Base-by-base conservation (phyloP, 92 coral and sea anemone genomes). In the Virgularia gustaviana region DNA sequence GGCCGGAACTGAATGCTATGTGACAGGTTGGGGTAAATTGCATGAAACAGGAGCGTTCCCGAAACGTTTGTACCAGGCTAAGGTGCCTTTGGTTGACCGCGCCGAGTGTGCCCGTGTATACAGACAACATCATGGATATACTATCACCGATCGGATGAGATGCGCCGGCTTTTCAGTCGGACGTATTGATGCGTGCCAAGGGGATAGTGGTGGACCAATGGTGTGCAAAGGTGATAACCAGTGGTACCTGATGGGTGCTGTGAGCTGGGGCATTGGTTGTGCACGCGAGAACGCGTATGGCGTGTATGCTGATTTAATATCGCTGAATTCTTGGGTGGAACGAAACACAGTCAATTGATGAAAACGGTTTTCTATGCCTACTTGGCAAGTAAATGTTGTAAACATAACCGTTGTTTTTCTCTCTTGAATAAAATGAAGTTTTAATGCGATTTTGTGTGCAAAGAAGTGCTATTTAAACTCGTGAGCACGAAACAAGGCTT, bases 241-340 rank as follows among this genome's bases (percentile, higher is more conserved):
- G 13, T 79, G 83, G 83, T 71, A 79, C 70, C 49, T 79, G 73
- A 71, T 75, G 45, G 83, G 83, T 32, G 83, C 75, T 25, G 83
- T 79, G 18, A 79, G 83, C 70, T 79, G 83, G 83, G 83, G 83
- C n/a, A 61, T 79, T 35, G 83, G 83, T 0, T 79, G 83, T 4
- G 83, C 83, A 39, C 28, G 57, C 25, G 51, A 45, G 2, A 79
- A 79, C 25, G 78, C 83, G 0, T 79, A 53, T 30, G 83, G 83
- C 0, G 83, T 79, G 36, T 79, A 79, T 36, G 56, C 78, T 12
- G 75, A 79, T 23, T 62, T 79, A 11, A 61, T 63, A 8, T 47
- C 45, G 24, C 67, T 79, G 4, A 62, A 35, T 19, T 65, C 74
- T 15, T 79, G 83, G 83, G 49, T 79, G 42, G 52, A n/a, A n/a